phyloP scores from a whole-genome alignment of 1,140 invertebrate species.

The Ceratosolen fusciceps region DNA sequence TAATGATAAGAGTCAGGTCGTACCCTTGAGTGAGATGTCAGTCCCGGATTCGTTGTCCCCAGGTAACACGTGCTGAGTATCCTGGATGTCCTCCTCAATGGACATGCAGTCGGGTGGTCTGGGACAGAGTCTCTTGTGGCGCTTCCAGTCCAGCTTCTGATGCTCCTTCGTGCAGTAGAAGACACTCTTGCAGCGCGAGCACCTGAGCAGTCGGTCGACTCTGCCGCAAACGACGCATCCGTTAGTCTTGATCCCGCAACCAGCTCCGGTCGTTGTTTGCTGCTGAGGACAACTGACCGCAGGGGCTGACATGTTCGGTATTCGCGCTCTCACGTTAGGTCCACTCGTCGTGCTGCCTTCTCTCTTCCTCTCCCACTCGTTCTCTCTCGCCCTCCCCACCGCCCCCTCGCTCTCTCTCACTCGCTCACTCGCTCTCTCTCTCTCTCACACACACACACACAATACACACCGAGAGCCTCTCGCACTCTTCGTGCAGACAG shows the following conservation, averaged over 20 bases:
- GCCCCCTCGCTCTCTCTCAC: not conserved
- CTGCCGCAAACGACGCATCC: conserved; percentile 74
- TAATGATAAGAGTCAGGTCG: too few relatives aligned
- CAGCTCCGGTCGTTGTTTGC: conserved; percentile 34
- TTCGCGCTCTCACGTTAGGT: conserved; percentile 16
- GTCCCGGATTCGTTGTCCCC: not conserved
- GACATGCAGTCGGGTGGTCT: conserved; percentile 6
- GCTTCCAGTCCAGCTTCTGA: conserved; percentile 82
- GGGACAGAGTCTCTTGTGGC: conserved; percentile 74
- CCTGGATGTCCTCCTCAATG: not conserved
- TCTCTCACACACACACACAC: not conserved
- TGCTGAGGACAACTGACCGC: conserved; percentile 55
- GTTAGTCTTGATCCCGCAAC: conserved; percentile 1
- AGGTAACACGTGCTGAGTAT: not conserved
- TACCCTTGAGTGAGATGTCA: conserved; percentile 10
- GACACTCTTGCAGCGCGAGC: conserved; percentile 79
- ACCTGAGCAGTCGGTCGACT: conserved; percentile 78
- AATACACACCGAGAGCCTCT: not conserved
- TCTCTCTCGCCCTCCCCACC: conserved; percentile 3
- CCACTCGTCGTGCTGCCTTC: conserved; percentile 2
- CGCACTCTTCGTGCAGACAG: not conserved
- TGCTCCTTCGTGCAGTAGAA: conserved; percentile 86
- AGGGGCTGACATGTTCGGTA: conserved; percentile 53
- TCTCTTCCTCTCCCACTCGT: not conserved
- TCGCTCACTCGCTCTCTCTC: not conserved